Evolutionary conservation across 2,797 vertebrate genomes (phyloP).

Genomic region (Octomys mimax): DNA sequence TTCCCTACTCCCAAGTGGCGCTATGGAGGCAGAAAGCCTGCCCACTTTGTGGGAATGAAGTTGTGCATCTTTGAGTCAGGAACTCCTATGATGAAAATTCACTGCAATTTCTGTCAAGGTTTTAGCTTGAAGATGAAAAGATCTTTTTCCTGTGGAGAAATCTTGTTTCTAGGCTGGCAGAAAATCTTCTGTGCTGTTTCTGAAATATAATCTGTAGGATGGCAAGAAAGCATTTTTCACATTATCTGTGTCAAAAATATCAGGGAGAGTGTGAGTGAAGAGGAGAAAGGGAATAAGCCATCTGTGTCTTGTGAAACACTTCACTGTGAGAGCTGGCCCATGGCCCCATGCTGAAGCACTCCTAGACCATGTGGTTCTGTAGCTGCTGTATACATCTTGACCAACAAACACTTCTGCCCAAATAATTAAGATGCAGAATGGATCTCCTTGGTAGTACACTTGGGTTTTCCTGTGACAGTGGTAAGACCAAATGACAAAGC

Average conservation of each 20-base stretch:
- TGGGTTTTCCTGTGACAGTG: fast-evolving
- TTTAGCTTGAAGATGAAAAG: background rate
- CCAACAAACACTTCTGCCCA: background rate
- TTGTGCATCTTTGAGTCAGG: background rate
- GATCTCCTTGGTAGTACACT: fast-evolving
- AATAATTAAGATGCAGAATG: background rate
- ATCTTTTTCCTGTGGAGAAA: background rate
- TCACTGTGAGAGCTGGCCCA: fast-evolving
- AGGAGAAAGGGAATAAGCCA: too few relatives aligned
- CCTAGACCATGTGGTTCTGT: fast-evolving
- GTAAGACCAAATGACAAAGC: background rate
- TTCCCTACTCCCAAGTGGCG: fast-evolving
- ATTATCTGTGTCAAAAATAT: fast-evolving
- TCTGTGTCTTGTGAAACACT: fast-evolving
- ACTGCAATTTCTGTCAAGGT: too few relatives aligned
- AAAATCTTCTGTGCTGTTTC: background rate
- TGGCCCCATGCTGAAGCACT: fast-evolving
- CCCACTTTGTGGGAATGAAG: fast-evolving
- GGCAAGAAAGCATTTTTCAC: fast-evolving
- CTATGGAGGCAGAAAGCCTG: fast-evolving
- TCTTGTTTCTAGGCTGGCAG: background rate
- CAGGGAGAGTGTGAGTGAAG: background rate
- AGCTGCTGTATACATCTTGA: fast-evolving
- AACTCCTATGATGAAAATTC: background rate
- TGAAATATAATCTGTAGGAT: background rate